These are phyloP conservation scores for Lutjanus erythropterus DNA, from an alignment of 2,113 vertebrate genomes.

Conservation along the genomic window DNA sequence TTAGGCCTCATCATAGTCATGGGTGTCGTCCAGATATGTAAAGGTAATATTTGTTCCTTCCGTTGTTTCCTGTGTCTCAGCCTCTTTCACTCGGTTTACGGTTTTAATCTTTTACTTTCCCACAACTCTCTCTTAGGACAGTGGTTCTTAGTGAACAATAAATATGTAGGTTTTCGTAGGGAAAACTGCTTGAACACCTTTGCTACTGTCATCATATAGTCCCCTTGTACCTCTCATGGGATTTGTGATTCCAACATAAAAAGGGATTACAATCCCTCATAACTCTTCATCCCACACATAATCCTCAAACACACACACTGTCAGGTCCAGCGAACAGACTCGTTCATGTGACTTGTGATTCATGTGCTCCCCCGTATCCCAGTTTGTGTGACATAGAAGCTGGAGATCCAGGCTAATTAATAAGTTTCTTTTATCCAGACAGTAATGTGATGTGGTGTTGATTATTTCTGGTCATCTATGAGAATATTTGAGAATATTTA, in stretches of 20 bases:
- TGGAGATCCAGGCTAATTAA: neutral
- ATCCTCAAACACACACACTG: constrained; percentile 19
- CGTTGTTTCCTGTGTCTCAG: neutral
- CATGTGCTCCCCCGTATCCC: neutral
- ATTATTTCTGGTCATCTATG: neutral
- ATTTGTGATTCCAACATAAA: constrained; percentile 46
- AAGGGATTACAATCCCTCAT: constrained; percentile 54
- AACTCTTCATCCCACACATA: constrained; percentile 41
- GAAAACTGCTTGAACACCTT: neutral
- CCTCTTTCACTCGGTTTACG: neutral
- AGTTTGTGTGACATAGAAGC: neutral
- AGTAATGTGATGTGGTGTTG: neutral
- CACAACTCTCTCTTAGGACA: neutral
- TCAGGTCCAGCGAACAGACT: neutral
- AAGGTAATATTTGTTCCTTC: constrained; percentile 74
- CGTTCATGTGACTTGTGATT: constrained; percentile 18
- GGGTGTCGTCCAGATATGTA: constrained; percentile 88
- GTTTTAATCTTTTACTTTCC: neutral
- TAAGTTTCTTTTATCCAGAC: constrained; percentile 1
- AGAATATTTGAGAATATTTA: neutral
- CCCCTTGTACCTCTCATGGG: constrained; percentile 25
- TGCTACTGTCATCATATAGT: constrained; percentile 4
- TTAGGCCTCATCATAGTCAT: constrained; percentile 87
- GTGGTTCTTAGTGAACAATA: neutral
- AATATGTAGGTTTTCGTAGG: neutral